Percentiles rank a stretch among this genome's conserved stretches.
phyloP scores from a whole-genome alignment of 2,888 invertebrate genomes.

The Rapana venosa region DNA sequence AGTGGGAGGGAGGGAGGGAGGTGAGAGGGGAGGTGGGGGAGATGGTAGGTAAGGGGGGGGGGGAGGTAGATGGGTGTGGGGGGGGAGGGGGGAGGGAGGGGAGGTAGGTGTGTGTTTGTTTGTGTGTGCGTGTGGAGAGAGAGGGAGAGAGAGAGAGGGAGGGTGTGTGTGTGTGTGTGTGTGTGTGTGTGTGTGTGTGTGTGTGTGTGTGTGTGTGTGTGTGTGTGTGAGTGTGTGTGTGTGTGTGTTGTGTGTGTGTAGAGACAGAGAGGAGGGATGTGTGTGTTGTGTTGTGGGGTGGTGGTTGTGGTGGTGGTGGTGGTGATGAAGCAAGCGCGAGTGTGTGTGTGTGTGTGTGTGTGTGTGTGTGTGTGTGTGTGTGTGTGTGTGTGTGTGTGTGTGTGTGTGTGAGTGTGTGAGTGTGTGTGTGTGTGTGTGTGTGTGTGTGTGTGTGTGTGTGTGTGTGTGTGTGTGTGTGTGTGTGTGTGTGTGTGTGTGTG shows the following conservation, averaged over 20 bases:
- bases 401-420: neutral
- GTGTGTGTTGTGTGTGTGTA: neutral
- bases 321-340: neutral
- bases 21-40: no score
- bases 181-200: constrained; percentile 12
- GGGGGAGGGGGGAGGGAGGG: no score
- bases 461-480: neutral
- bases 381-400: neutral
- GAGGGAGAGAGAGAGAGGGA: neutral
- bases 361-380: neutral
- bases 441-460: neutral
- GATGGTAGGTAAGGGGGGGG: no score
- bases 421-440: neutral
- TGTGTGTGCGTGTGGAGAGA: no score
- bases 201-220: constrained; percentile 9
- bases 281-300: neutral
- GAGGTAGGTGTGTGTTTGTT: neutral
- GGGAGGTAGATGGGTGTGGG: no score
- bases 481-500: neutral
- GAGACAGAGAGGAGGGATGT: neutral
- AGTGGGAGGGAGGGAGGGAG: no score
- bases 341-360: neutral
- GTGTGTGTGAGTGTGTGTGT: constrained; percentile 1
- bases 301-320: neutral
- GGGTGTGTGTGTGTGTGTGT: neutral